A percentile compares a stretch with the other conserved stretches of the same genome.
These are phyloP conservation scores for Muraenolepis orangiensis DNA, from an alignment of 2,797 vertebrate species.

Conservation along the genomic window DNA sequence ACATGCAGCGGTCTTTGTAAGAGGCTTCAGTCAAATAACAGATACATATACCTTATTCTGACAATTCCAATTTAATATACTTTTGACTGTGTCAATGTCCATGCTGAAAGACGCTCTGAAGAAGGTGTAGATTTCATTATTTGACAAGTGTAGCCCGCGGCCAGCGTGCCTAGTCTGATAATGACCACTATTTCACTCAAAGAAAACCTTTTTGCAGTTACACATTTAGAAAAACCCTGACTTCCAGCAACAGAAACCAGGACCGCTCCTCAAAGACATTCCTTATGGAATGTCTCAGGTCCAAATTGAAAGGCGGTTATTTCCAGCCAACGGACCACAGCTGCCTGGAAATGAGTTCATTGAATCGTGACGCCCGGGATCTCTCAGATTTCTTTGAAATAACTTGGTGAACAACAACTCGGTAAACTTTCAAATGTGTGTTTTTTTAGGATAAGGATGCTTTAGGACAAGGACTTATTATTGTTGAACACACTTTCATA, in stretches of 20 bases:
- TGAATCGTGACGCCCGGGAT: conserved; percentile 28
- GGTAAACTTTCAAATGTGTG: not conserved
- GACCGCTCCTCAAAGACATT: not conserved
- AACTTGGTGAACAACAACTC: not conserved
- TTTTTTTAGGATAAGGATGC: not conserved
- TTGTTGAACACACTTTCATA: no score
- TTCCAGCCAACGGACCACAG: conserved; percentile 47
- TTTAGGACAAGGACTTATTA: not conserved
- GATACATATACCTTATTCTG: not conserved
- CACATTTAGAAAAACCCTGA: not conserved
- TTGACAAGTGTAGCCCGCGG: not conserved
- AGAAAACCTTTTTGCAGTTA: not conserved
- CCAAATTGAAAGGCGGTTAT: conserved; percentile 51
- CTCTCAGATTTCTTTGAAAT: conserved; percentile 23
- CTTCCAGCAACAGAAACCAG: not conserved
- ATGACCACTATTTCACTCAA: not conserved
- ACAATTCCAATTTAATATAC: not conserved
- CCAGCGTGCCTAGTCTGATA: not conserved
- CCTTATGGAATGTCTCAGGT: conserved; percentile 27
- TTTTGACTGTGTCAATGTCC: not conserved
- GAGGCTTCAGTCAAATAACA: not conserved
- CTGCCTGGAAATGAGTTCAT: conserved; percentile 41
- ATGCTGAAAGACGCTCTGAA: not conserved
- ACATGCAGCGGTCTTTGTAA: not conserved
- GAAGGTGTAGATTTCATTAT: not conserved